These are phyloP conservation scores for Corydoras maculifer DNA, from an alignment of 2,113 vertebrate species.

Conservation along the genomic window DNA sequence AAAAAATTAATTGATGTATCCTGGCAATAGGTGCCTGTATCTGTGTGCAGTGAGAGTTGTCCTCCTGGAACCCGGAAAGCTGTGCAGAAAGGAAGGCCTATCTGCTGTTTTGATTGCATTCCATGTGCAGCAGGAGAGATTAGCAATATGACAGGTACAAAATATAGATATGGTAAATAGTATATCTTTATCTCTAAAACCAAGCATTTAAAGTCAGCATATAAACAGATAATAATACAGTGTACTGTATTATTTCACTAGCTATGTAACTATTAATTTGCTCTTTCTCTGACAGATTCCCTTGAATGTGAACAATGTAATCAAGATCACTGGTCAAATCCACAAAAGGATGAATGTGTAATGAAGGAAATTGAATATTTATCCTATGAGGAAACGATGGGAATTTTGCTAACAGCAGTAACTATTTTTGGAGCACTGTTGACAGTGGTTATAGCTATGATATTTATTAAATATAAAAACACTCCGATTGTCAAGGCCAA, in stretches of 20 bases:
- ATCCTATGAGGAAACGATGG: conserved; percentile 44
- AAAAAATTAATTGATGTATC: neutral
- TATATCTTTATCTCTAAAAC: too few species aligned
- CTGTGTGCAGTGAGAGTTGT: conserved; percentile 48
- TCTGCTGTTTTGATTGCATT: conserved; percentile 52
- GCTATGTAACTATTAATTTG: too few species aligned
- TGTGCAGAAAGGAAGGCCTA: conserved; percentile 41
- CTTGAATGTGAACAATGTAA: conserved; percentile 33
- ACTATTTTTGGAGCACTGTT: conserved; percentile 30
- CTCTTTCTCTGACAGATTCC: conserved; percentile 34
- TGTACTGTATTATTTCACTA: too few species aligned
- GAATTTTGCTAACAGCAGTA: conserved; percentile 31
- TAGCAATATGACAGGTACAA: conserved; percentile 46
- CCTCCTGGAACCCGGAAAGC: conserved; percentile 44
- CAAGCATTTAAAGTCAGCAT: too few species aligned
- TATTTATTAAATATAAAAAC: conserved; percentile 38
- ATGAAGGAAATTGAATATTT: conserved; percentile 43
- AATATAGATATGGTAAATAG: neutral
- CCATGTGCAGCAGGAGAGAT: conserved; percentile 49
- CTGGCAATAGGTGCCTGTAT: conserved; percentile 24
- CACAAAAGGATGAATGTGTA: conserved; percentile 34
- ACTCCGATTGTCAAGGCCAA: conserved; percentile 42
- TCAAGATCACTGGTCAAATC: conserved; percentile 41
- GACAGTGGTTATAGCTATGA: conserved; percentile 18
- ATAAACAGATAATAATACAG: too few species aligned